A percentile compares a stretch with the other conserved stretches of the same genome.
Conservation (phyloP, 2,113 vertebrate species). For the Climacteris rufus region DNA sequence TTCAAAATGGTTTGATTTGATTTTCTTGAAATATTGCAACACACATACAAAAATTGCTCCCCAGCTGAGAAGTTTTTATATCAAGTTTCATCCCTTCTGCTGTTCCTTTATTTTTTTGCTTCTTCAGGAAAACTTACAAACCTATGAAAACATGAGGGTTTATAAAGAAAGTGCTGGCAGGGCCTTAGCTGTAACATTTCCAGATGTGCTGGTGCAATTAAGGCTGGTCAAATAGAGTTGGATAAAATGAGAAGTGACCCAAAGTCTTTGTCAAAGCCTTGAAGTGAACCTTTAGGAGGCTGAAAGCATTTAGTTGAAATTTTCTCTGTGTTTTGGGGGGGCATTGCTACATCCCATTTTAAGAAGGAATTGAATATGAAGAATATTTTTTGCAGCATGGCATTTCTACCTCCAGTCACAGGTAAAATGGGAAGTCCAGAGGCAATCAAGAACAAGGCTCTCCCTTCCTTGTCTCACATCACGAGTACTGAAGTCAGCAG, state of each 20-base stretch:
- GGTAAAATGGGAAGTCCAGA: not conserved
- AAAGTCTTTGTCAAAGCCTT: constrained; percentile 15
- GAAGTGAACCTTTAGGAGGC: not conserved
- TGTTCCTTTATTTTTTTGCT: not conserved
- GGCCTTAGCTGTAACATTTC: constrained; percentile 36
- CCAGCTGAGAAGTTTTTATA: constrained; percentile 35
- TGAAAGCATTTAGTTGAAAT: not conserved
- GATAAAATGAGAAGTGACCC: constrained; percentile 30
- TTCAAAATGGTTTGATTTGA: constrained; percentile 18
- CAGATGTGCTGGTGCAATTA: constrained; percentile 56
- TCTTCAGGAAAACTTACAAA: constrained; percentile 28
- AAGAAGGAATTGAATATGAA: not conserved
- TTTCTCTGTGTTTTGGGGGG: not conserved
- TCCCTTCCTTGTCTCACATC: not conserved
- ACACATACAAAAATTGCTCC: constrained; percentile 14
- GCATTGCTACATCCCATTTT: not conserved
- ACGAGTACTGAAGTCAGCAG: not conserved
- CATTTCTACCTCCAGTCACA: not conserved
- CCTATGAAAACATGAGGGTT: constrained; percentile 4
- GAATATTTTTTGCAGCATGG: rapidly evolving
- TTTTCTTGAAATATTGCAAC: constrained; percentile 51
- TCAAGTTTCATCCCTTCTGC: constrained; percentile 39
- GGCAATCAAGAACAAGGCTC: not conserved
- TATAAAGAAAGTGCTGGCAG: constrained; percentile 34
- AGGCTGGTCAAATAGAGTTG: not conserved